phyloP scores from a whole-genome alignment of 2,888 invertebrate genomes.

The Amiota mariae region DNA sequence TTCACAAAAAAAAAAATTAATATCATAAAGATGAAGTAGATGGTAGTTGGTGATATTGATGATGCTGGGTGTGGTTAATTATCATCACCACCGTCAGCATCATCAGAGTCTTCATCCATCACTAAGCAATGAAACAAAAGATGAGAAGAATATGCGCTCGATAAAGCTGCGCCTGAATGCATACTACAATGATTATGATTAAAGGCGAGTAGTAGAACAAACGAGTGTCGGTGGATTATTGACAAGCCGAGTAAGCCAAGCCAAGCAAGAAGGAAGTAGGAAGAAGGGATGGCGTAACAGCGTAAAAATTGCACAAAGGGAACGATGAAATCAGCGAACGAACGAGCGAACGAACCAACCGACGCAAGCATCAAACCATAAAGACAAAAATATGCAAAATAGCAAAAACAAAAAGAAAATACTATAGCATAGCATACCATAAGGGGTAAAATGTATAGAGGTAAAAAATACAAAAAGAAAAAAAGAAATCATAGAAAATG shows the following conservation, averaged over 20 bases:
- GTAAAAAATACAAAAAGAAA: slow-evolving; percentile 4
- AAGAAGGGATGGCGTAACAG: slow-evolving; percentile 15
- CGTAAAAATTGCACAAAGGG: slow-evolving; percentile 25
- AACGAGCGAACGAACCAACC: neutral
- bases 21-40: neutral
- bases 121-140: slow-evolving; percentile 18
- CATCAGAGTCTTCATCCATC: too few species aligned
- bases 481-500: slow-evolving; percentile 16
- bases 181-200: slow-evolving; percentile 27
- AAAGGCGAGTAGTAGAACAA: neutral
- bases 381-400: slow-evolving; percentile 21
- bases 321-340: slow-evolving; percentile 16
- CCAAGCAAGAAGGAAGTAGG: neutral
- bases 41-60: too few species aligned
- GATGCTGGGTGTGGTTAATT: too few species aligned
- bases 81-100: too few species aligned
- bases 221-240: neutral
- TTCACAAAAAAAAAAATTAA: neutral
- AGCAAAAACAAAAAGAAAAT: slow-evolving; percentile 10
- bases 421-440: neutral
- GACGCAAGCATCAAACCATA: slow-evolving; percentile 6
- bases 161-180: slow-evolving; percentile 20
- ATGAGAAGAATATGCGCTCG: neutral
- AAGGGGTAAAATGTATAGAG: too few species aligned
- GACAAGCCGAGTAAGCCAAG: neutral